Evolutionary conservation across 1,140 invertebrate species (phyloP).

Genomic region (Branchinecta lindahli): DNA sequence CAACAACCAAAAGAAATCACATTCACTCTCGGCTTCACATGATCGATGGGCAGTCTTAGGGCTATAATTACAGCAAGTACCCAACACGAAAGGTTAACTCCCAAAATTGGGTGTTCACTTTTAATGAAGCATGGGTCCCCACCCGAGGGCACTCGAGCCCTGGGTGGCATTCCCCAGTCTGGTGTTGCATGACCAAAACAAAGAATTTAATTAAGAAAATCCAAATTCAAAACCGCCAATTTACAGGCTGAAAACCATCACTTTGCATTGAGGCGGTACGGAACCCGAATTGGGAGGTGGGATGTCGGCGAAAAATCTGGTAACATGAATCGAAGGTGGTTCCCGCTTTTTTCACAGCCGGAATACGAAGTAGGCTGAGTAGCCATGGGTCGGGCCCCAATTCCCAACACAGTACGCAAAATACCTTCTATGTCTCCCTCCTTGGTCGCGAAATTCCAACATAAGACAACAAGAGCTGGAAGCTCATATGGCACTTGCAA

Average conservation of each 20-base stretch:
- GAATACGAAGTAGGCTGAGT: no score
- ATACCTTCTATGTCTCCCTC: no score
- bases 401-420: no score
- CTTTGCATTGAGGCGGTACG: no score
- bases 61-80: not conserved
- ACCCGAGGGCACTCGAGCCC: not conserved
- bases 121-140: slow-evolving; percentile 2
- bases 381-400: no score
- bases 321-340: no score
- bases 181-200: not conserved
- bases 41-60: not conserved
- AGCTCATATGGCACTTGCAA: no score
- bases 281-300: no score
- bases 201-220: not conserved
- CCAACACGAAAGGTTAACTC: not conserved
- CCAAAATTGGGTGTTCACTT: not conserved
- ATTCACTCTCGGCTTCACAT: not conserved
- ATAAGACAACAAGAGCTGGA: no score
- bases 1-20: not conserved
- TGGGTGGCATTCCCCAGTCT: not conserved
- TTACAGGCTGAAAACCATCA: not conserved
- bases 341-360: no score
- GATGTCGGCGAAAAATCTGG: no score
- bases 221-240: not conserved
- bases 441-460: no score